These are phyloP conservation scores for Menidia beryllina DNA, from an alignment of 2,113 vertebrate species.

Conservation along the genomic window DNA sequence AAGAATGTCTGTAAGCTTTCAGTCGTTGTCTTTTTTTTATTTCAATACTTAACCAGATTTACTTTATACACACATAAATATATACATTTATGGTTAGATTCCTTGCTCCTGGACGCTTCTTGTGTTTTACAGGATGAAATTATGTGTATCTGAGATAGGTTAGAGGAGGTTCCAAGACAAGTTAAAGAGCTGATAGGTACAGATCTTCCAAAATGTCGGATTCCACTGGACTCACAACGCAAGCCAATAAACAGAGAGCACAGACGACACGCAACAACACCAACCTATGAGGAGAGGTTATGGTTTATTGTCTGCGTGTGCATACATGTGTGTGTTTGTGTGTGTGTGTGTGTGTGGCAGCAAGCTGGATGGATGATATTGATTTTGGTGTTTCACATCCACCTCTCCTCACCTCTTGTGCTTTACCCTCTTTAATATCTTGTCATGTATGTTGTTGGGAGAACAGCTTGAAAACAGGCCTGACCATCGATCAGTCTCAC, in stretches of 20 bases:
- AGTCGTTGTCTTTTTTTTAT: conserved; percentile 2
- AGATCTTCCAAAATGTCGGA: not conserved
- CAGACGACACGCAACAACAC: not conserved
- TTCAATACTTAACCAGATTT: too few relatives aligned
- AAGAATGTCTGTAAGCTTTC: too few relatives aligned
- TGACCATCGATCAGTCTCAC: not conserved
- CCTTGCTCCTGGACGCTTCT: conserved; percentile 3
- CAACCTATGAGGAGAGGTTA: not conserved
- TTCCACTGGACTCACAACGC: not conserved
- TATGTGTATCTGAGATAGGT: not conserved
- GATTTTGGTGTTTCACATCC: conserved; percentile 38
- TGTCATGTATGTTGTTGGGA: conserved; percentile 12
- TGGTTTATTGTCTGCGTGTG: not conserved
- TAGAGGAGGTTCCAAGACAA: not conserved
- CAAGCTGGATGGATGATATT: conserved; percentile 8
- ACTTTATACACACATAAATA: too few relatives aligned
- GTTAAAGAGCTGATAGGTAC: too few relatives aligned
- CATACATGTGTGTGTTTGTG: not conserved
- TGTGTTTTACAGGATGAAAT: not conserved
- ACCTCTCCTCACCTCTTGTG: conserved; percentile 9
- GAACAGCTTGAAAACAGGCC: not conserved
- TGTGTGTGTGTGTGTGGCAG: conserved; percentile 6
- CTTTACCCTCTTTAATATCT: conserved; percentile 29
- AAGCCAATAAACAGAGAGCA: not conserved
- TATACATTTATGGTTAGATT: too few relatives aligned